Percentiles rank a stretch among this genome's conserved stretches.
phyloP scores from a whole-genome alignment of 2,113 vertebrate genomes.

The Chascanopsetta lugubris region DNA sequence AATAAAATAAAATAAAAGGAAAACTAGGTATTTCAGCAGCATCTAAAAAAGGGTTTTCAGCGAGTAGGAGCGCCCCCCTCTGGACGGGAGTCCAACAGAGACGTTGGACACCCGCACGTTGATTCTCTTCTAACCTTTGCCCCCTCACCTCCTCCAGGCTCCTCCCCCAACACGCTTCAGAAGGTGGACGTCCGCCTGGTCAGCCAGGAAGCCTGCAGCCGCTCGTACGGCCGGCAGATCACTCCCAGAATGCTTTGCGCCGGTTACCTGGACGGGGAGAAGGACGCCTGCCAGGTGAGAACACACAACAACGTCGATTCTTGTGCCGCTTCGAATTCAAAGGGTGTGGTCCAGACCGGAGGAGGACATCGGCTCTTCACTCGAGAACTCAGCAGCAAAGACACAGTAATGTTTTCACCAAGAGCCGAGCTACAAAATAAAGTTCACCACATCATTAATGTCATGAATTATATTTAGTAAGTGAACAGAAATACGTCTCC shows the following conservation, averaged over 20 bases:
- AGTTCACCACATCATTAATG: too few relatives aligned
- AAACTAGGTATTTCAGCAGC: too few relatives aligned
- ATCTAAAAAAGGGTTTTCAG: too few relatives aligned
- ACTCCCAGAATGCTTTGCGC: constrained; percentile 96
- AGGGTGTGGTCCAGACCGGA: too few relatives aligned
- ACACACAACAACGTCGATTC: neutral
- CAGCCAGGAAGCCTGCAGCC: constrained; percentile 86
- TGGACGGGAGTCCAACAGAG: too few relatives aligned
- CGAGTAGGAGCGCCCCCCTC: too few relatives aligned
- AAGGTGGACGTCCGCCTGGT: constrained; percentile 88
- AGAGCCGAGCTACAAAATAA: neutral
- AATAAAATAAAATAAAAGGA: too few relatives aligned
- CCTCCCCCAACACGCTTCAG: constrained; percentile 84
- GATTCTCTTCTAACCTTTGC: neutral
- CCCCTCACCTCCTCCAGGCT: constrained; percentile 74
- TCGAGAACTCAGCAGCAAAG: too few relatives aligned
- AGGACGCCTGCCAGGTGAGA: constrained; percentile 90
- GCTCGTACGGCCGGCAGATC: constrained; percentile 87
- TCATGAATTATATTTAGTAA: too few relatives aligned
- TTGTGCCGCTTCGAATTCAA: too few relatives aligned
- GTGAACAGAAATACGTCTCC: neutral
- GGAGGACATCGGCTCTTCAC: too few relatives aligned
- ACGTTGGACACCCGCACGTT: too few relatives aligned
- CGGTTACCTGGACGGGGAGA: constrained; percentile 87
- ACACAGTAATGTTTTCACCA: neutral